Evolutionary conservation across 1,140 invertebrate species (phyloP).

Genomic region (Trichoplusia ni): DNA sequence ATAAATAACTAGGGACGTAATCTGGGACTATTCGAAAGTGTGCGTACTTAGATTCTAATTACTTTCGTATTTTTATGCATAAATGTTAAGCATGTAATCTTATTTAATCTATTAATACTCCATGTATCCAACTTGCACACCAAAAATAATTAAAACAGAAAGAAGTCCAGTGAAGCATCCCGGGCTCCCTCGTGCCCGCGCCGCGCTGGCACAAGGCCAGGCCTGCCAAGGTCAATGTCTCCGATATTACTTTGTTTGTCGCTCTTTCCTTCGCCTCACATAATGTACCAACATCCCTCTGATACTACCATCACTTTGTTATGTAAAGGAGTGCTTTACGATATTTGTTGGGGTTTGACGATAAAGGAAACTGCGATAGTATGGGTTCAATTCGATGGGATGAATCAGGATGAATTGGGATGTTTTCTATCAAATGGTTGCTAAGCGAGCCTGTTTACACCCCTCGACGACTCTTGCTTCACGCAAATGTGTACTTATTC

Average conservation of each 20-base stretch:
- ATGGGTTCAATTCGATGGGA: not conserved
- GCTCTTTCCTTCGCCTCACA: not conserved
- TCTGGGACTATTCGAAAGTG: too few species aligned
- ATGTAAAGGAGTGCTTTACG: not conserved
- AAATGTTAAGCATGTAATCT: too few species aligned
- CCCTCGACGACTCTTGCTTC: too few species aligned
- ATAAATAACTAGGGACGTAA: too few species aligned
- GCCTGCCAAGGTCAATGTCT: slow-evolving; percentile 21
- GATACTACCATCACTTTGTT: not conserved
- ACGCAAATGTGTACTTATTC: not conserved
- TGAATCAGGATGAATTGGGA: not conserved
- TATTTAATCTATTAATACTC: too few species aligned
- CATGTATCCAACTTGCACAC: too few species aligned
- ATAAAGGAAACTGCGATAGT: slow-evolving; percentile 2
- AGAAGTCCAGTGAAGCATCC: not conserved
- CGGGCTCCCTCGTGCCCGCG: not conserved
- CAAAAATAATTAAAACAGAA: slow-evolving; percentile 12
- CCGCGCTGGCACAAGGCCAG: slow-evolving; percentile 9
- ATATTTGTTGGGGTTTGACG: not conserved
- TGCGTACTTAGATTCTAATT: too few species aligned
- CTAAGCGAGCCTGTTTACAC: not conserved
- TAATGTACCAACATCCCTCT: slow-evolving; percentile 7
- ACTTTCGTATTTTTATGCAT: too few species aligned
- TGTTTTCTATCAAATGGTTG: not conserved
- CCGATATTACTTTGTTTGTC: slow-evolving; percentile 25